phyloP scores from a whole-genome alignment of 2,113 vertebrate genomes.

The Brienomyrus brachyistius region DNA sequence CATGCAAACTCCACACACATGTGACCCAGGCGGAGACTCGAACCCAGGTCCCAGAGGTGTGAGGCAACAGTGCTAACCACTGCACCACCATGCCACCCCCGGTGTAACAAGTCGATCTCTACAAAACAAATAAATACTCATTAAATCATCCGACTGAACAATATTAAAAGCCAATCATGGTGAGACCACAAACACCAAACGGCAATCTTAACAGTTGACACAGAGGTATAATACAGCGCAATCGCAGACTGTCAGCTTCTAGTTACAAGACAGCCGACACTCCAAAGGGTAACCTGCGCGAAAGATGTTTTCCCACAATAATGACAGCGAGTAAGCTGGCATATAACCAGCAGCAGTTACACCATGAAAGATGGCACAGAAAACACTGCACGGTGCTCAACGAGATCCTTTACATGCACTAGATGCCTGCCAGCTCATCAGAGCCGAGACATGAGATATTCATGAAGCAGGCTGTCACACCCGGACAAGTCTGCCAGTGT shows the following conservation, averaged over 20 bases:
- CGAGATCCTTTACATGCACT: background rate
- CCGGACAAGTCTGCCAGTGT: background rate
- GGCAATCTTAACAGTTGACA: background rate
- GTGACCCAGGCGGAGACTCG: too few species aligned
- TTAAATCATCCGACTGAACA: background rate
- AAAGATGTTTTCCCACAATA: background rate
- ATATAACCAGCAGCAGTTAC: background rate
- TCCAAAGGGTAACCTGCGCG: background rate
- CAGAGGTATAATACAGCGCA: background rate
- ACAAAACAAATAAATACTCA: background rate
- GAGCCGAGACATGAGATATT: background rate
- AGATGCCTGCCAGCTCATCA: background rate
- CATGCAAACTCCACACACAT: too few species aligned
- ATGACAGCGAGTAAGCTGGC: background rate
- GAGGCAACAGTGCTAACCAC: too few species aligned
- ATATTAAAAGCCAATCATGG: background rate
- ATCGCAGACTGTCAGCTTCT: background rate
- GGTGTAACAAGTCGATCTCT: background rate
- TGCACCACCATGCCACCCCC: too few species aligned
- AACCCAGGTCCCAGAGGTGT: too few species aligned
- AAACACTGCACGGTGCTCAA: background rate
- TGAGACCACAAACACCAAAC: background rate
- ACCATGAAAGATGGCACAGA: background rate
- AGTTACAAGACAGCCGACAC: background rate
- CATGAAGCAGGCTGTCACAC: background rate